phyloP scores from a whole-genome alignment of 1,140 invertebrate genomes.

The Pseudomyrmex concolor region DNA sequence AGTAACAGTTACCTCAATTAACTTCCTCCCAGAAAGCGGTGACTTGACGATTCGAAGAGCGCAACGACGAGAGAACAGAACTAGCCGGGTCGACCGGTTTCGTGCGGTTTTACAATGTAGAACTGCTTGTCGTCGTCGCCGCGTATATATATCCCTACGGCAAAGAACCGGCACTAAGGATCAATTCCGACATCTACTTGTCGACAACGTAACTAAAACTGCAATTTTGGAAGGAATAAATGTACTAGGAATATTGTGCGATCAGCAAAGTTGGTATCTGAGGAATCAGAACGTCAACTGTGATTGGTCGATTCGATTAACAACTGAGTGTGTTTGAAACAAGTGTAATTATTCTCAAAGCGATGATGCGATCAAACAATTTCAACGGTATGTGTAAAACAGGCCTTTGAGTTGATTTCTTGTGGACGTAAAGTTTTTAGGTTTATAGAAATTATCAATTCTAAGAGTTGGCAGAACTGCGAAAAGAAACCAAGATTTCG shows the following conservation, averaged over 20 bases:
- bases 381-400: no score
- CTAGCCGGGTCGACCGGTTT: slow-evolving; percentile 30
- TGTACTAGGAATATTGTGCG: no score
- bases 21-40: slow-evolving; percentile 7
- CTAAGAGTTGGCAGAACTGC: background rate
- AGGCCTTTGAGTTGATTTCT: no score
- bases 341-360: no score
- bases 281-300: no score
- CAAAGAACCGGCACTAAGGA: no score
- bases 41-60: background rate
- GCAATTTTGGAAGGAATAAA: no score
- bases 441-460: background rate
- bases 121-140: slow-evolving; percentile 11
- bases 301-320: no score
- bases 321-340: no score
- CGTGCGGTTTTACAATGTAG: background rate
- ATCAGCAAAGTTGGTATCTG: no score
- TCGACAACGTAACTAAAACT: background rate
- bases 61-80: background rate
- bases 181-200: slow-evolving; percentile 2
- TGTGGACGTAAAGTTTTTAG: no score
- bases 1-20: slow-evolving; percentile 22
- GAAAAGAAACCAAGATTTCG: background rate
- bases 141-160: slow-evolving; percentile 4
- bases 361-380: no score